Conservation (phyloP, 2,797 vertebrate species). For the Gobionotothen gibberifrons region DNA sequence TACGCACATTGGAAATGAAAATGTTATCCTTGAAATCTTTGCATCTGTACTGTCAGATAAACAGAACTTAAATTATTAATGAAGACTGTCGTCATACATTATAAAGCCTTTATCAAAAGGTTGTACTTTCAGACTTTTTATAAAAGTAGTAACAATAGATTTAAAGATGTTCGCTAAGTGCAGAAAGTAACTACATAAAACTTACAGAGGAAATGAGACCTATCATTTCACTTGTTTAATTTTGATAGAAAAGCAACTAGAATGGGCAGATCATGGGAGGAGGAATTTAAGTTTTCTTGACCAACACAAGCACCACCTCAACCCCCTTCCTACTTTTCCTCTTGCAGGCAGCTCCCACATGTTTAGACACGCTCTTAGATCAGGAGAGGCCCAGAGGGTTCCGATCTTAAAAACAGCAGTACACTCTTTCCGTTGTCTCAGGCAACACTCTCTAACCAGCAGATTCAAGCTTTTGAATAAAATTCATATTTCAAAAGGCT, state of each 20-base stretch:
- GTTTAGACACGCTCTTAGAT: slow-evolving; percentile 69
- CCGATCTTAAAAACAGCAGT: slow-evolving; percentile 42
- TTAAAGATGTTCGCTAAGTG: not conserved
- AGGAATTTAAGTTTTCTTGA: slow-evolving; percentile 53
- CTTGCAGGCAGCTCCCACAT: slow-evolving; percentile 69
- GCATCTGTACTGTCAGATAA: too few relatives aligned
- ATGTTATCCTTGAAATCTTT: too few relatives aligned
- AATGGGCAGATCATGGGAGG: slow-evolving; percentile 32
- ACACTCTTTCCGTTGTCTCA: slow-evolving; percentile 49
- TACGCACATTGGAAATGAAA: too few relatives aligned
- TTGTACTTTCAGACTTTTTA: not conserved
- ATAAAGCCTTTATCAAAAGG: not conserved
- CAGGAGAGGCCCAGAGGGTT: slow-evolving; percentile 73
- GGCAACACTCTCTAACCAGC: slow-evolving; percentile 5
- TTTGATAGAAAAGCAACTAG: slow-evolving; percentile 5
- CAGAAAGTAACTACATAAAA: slow-evolving; percentile 3
- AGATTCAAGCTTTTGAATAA: not conserved
- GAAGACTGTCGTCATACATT: not conserved
- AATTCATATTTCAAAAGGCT: not conserved
- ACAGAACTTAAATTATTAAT: too few relatives aligned
- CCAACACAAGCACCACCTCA: slow-evolving; percentile 47
- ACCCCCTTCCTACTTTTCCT: slow-evolving; percentile 48
- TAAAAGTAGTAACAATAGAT: not conserved
- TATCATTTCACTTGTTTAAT: not conserved
- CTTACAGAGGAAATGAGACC: not conserved